These are phyloP conservation scores for Fissipunctia ypsillon DNA, from an alignment of 2,888 invertebrate species.

Conservation along the genomic window DNA sequence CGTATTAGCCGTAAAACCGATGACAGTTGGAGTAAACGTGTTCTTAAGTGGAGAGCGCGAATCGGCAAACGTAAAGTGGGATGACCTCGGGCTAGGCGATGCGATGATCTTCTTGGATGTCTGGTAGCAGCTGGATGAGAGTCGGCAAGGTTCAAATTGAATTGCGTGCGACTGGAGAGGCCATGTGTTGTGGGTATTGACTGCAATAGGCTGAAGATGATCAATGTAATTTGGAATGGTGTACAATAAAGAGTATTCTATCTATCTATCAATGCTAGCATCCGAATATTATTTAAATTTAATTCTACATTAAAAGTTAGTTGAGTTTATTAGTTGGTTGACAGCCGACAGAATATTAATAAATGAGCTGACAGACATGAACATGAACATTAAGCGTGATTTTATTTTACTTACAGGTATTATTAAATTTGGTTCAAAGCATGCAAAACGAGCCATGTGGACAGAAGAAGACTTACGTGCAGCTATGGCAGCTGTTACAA, in stretches of 20 bases:
- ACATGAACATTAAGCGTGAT: not conserved
- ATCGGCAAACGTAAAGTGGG: not conserved
- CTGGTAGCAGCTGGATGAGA: not conserved
- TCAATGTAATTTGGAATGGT: not conserved
- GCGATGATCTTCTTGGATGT: not conserved
- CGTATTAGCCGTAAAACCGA: too few species aligned
- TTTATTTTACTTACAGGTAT: conserved; percentile 17
- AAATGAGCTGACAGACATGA: not conserved
- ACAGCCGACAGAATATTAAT: not conserved
- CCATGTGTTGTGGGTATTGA: not conserved
- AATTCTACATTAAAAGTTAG: not conserved
- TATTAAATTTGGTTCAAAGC: not conserved
- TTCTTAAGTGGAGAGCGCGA: not conserved
- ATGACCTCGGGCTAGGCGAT: not conserved
- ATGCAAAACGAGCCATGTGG: conserved; percentile 9
- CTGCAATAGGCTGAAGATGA: not conserved
- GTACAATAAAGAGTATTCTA: not conserved
- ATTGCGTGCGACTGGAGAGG: not conserved
- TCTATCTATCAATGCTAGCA: not conserved
- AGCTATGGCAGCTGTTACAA: conserved; percentile 30
- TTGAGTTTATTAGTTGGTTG: not conserved
- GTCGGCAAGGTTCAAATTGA: not conserved
- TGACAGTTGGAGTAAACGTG: too few species aligned
- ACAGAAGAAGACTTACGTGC: conserved; percentile 26
- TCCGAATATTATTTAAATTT: not conserved